Evolutionary conservation across 2,797 vertebrate genomes (phyloP).

Genomic region (Hydrocynus forskahlii): DNA sequence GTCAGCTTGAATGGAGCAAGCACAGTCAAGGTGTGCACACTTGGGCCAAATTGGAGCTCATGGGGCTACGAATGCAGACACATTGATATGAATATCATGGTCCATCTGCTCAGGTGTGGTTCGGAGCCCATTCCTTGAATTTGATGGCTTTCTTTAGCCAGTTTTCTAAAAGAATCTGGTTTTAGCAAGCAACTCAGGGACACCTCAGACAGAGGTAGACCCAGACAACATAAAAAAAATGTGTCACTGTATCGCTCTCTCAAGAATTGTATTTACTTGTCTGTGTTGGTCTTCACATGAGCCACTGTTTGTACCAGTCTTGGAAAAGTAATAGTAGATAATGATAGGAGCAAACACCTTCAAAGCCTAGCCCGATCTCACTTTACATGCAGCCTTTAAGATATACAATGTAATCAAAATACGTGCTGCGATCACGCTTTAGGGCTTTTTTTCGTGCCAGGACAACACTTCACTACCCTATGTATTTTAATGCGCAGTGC

Average conservation of each 20-base stretch:
- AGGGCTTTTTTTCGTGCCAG: too few species aligned
- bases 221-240: background rate
- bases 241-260: background rate
- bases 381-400: too few species aligned
- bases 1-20: conserved; percentile 43
- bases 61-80: conserved; percentile 41
- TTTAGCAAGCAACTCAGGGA: background rate
- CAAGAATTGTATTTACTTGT: conserved; percentile 19
- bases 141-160: conserved; percentile 9
- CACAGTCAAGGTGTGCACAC: conserved; percentile 1
- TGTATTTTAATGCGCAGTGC: too few species aligned
- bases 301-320: background rate
- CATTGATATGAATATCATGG: conserved; percentile 32
- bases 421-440: too few species aligned
- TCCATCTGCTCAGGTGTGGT: conserved; percentile 44
- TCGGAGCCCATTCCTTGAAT: background rate
- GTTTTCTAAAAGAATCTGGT: conserved; percentile 11
- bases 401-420: too few species aligned
- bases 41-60: conserved; percentile 6
- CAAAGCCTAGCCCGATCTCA: too few species aligned
- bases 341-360: conserved; percentile 5
- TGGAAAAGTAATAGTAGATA: background rate
- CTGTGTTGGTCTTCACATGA: background rate
- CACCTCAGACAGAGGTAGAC: background rate
- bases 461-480: too few species aligned